phyloP scores from a whole-genome alignment of 1,140 invertebrate species.

The Anthonomus grandis region DNA sequence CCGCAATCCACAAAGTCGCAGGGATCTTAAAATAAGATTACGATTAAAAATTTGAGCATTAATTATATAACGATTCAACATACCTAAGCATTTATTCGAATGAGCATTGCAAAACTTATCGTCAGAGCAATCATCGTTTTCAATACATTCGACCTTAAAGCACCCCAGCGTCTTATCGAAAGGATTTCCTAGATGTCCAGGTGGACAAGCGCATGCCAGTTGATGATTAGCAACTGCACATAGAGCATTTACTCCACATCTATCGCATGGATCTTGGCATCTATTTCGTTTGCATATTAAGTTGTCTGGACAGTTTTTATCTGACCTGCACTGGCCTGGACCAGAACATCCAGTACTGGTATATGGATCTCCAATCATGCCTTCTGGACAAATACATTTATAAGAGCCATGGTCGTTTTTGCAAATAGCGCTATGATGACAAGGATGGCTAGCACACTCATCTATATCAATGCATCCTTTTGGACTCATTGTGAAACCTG shows the following conservation, averaged over 20 bases:
- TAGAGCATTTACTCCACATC: conserved; percentile 69
- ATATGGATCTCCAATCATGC: conserved; percentile 76
- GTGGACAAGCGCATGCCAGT: conserved; percentile 68
- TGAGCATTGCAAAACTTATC: conserved; percentile 72
- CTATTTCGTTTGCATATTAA: conserved; percentile 68
- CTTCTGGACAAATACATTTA: conserved; percentile 71
- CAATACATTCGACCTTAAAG: conserved; percentile 80
- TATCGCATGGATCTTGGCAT: conserved; percentile 73
- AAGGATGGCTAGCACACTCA: conserved; percentile 76
- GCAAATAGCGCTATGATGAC: conserved; percentile 75
- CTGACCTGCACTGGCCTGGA: conserved; percentile 66
- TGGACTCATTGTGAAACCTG: conserved; percentile 65
- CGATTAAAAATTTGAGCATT: conserved; percentile 13
- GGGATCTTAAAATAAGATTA: conserved; percentile 60
- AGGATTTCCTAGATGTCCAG: conserved; percentile 77
- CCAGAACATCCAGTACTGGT: conserved; percentile 65
- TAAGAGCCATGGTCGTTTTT: conserved; percentile 77
- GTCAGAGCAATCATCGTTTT: conserved; percentile 68
- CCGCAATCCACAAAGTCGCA: conserved; percentile 72
- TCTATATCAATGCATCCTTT: conserved; percentile 73
- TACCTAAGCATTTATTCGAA: conserved; percentile 75
- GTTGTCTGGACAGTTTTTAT: conserved; percentile 67
- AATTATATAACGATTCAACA: conserved; percentile 21
- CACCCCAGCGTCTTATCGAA: conserved; percentile 68
- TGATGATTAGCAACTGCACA: conserved; percentile 70